Conservation (phyloP, 2,113 vertebrate genomes). For the Ammodytes marinus region DNA sequence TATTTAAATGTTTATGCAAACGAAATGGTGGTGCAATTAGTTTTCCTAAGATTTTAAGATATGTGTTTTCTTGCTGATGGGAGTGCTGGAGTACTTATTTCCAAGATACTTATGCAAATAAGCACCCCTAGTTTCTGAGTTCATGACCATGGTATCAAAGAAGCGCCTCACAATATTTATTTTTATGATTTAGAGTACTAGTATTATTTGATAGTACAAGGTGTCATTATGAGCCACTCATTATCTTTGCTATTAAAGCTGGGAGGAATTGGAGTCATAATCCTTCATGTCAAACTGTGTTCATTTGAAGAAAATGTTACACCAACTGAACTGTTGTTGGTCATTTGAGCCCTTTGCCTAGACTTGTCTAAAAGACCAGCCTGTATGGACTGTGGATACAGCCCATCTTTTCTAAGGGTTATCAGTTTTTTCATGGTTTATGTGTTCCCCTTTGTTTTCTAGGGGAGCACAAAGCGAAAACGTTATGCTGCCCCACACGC, state of each 20-base stretch:
- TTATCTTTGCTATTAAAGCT: not conserved
- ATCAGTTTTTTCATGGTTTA: conserved; percentile 46
- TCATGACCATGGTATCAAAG: not conserved
- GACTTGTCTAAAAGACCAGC: not conserved
- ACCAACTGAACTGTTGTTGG: not conserved
- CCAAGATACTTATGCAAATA: conserved; percentile 7
- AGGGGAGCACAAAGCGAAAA: conserved; percentile 37
- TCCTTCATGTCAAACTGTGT: not conserved
- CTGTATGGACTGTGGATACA: conserved; percentile 8
- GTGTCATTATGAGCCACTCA: not conserved
- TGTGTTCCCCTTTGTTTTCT: conserved; percentile 42
- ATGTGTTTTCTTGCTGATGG: not conserved
- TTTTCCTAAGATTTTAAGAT: not conserved
- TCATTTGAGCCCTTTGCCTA: conserved; percentile 3
- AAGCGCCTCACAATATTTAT: conserved; percentile 3
- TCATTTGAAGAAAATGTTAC: not conserved
- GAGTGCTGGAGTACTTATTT: conserved; percentile 1
- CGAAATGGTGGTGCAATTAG: not conserved
- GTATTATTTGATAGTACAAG: too few species aligned
- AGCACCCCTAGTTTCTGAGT: not conserved
- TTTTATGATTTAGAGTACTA: not conserved
- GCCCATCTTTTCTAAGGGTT: conserved; percentile 31
- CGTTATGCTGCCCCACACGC: conserved; percentile 11
- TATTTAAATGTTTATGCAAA: conserved; percentile 9
- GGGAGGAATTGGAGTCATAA: not conserved